These are phyloP conservation scores for Zootoca vivipara DNA, from an alignment of 2,113 vertebrate species.

Conservation along the genomic window DNA sequence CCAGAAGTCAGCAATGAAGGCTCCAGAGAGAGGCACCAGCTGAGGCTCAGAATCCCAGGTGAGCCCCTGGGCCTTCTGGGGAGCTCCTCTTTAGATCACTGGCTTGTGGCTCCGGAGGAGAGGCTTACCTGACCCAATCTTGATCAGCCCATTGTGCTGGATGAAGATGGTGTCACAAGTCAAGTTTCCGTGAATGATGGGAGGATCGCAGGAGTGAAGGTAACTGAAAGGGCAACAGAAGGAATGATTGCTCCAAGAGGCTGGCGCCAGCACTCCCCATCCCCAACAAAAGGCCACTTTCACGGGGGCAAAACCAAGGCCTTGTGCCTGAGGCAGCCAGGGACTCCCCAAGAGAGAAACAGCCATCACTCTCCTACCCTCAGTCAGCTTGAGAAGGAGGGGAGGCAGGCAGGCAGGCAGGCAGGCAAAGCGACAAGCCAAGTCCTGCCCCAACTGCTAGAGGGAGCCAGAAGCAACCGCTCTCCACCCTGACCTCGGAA, in stretches of 20 bases:
- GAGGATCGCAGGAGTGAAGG: conserved; percentile 95
- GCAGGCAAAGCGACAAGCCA: neutral
- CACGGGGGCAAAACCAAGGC: neutral
- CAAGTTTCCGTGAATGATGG: conserved; percentile 98
- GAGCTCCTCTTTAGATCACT: neutral
- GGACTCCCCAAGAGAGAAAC: neutral
- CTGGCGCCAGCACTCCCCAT: neutral
- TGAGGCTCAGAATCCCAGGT: neutral
- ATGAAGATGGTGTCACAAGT: conserved; percentile 99
- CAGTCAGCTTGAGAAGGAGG: neutral
- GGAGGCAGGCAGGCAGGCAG: neutral
- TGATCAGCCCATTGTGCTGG: conserved; percentile 99
- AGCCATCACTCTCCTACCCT: neutral
- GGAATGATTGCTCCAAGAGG: conserved; percentile 51
- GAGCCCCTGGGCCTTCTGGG: no score
- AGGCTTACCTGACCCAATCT: conserved; percentile 94
- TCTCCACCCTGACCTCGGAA: neutral
- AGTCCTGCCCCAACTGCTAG: neutral
- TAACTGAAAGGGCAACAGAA: conserved; percentile 81
- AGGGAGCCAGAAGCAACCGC: neutral
- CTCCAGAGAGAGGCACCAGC: neutral
- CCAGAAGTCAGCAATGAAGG: neutral
- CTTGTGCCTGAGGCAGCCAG: neutral
- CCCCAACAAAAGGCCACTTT: neutral
- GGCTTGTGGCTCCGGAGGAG: neutral